phyloP scores from a whole-genome alignment of 2,888 invertebrate species.

The Eristalis tenax region DNA sequence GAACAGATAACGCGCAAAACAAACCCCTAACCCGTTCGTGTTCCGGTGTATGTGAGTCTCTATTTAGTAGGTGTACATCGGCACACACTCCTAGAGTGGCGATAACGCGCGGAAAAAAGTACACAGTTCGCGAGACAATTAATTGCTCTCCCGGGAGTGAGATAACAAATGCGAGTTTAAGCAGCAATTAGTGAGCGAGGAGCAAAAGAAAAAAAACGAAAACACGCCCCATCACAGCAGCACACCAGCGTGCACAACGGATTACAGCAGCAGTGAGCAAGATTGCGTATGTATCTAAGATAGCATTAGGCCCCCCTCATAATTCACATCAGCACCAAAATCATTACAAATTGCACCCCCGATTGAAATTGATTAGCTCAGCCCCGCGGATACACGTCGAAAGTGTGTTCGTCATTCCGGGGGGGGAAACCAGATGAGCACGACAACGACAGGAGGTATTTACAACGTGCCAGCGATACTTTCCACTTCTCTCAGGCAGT shows the following conservation, averaged over 20 bases:
- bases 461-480: slow-evolving; percentile 44
- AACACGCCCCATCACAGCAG: background rate
- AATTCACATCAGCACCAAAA: slow-evolving; percentile 9
- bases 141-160: slow-evolving; percentile 44
- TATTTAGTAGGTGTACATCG: slow-evolving; percentile 13
- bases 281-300: slow-evolving; percentile 44
- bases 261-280: slow-evolving; percentile 23
- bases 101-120: slow-evolving; percentile 26
- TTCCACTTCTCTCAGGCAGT: slow-evolving; percentile 25
- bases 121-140: slow-evolving; percentile 2
- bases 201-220: slow-evolving; percentile 5
- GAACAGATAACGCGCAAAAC: slow-evolving; percentile 33
- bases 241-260: no score
- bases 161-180: slow-evolving; percentile 24
- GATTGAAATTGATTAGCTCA: slow-evolving; percentile 45
- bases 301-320: background rate
- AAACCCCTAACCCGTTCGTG: slow-evolving; percentile 24
- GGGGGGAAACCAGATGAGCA: background rate
- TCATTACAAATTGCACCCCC: slow-evolving; percentile 47
- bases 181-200: slow-evolving; percentile 13
- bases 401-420: background rate
- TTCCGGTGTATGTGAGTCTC: slow-evolving; percentile 9
- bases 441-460: slow-evolving; percentile 50
- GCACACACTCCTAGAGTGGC: background rate
- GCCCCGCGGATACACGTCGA: background rate